Conservation (phyloP, 2,797 vertebrate species). For the Crax fasciolata region DNA sequence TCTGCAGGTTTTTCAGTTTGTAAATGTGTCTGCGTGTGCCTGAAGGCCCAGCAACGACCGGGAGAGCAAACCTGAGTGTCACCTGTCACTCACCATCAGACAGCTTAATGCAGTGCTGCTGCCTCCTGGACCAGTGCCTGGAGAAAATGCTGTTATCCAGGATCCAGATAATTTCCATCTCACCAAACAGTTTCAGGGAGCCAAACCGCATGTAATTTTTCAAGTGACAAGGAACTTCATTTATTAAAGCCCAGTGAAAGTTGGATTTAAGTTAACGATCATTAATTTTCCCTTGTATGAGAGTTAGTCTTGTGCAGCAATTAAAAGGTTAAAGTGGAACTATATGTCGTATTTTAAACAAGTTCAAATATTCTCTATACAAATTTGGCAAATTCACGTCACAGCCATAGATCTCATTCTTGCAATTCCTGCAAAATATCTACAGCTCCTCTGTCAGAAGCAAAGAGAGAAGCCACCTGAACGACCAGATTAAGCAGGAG, state of each 20-base stretch:
- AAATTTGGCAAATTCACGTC: conserved; percentile 39
- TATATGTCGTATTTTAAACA: conserved; percentile 19
- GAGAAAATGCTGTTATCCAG: background rate
- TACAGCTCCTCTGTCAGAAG: conserved; percentile 25
- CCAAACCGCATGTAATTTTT: background rate
- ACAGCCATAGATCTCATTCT: conserved; percentile 32
- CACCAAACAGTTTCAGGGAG: conserved; percentile 9
- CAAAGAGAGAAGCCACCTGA: conserved; percentile 4
- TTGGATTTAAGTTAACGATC: conserved; percentile 19
- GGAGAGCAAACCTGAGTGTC: background rate
- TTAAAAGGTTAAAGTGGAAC: conserved; percentile 45
- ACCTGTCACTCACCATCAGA: background rate
- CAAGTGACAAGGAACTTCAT: conserved; percentile 17
- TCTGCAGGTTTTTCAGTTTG: background rate
- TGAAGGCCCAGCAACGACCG: conserved; percentile 17
- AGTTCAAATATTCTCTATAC: conserved; percentile 30
- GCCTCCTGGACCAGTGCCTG: background rate
- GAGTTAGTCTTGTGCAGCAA: conserved; percentile 32
- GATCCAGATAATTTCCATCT: background rate
- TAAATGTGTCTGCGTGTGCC: background rate
- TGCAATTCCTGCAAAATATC: conserved; percentile 21
- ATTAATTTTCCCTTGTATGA: background rate
- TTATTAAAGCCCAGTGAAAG: conserved; percentile 56
- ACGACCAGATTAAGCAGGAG: background rate
- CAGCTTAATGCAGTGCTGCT: background rate